phyloP scores from a whole-genome alignment of 2,113 vertebrate species.

The Rhegmatorhina hoffmannsi region DNA sequence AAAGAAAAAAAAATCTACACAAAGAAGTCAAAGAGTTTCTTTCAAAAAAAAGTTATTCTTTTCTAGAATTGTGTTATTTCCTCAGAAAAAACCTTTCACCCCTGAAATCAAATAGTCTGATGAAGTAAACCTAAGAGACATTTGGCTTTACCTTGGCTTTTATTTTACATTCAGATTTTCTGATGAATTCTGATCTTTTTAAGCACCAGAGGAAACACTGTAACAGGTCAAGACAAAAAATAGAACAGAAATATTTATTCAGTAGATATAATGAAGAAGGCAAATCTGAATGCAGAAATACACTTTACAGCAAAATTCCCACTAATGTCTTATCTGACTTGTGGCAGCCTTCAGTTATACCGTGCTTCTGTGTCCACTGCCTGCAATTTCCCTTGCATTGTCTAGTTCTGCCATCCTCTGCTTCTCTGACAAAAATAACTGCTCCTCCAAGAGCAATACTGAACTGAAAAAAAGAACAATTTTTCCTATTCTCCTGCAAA shows the following conservation, averaged over 20 bases:
- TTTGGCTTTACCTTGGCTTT: neutral
- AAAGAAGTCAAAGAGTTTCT: neutral
- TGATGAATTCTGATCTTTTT: neutral
- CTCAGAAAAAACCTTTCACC: neutral
- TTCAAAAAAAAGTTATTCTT: neutral
- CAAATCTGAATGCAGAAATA: neutral
- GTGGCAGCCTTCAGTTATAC: neutral
- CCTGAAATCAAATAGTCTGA: neutral
- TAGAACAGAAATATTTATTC: neutral
- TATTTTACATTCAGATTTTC: neutral
- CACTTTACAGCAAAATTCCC: neutral
- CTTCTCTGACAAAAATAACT: neutral
- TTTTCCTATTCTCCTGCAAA: neutral
- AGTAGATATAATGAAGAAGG: neutral
- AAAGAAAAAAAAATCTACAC: neutral
- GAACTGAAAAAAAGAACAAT: neutral
- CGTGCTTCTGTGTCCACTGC: neutral
- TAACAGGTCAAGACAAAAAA: neutral
- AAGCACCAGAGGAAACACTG: neutral
- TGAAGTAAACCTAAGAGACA: neutral
- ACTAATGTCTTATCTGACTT: neutral
- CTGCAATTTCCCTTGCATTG: neutral
- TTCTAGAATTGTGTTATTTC: neutral
- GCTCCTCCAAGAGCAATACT: neutral
- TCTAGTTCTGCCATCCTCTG: neutral